Evolutionary conservation across 2,888 invertebrate species (phyloP), one percentile per base, ranked within the genome.

Genomic region (Hololepta plana): DNA sequence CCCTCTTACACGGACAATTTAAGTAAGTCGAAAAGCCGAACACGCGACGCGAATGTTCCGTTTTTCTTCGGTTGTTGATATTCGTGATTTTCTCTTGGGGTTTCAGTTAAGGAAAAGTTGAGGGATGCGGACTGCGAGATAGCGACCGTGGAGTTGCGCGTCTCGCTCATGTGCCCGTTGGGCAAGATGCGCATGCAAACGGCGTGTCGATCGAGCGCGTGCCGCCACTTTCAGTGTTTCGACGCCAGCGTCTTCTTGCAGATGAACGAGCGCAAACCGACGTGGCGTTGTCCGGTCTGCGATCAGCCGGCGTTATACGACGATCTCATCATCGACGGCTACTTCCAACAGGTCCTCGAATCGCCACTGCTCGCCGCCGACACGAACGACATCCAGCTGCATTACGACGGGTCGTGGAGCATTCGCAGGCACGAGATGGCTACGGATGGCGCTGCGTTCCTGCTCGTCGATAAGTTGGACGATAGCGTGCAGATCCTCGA

Each of bases 241-340:
- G 98, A 98, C 59, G 93, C 93, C 0, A 77, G 77, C 10, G 65
- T 88, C 29, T 96, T 81, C 57, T 65, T 96, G 37, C 85, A 87
- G 64, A 96, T 98, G 96, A 96, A 98, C 48, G 98, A 98, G 54
- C 69, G 90, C 35, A 93, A 93, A 46, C 90, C 96, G 2, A 93
- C 93, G 1, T 98, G 98, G 96, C 73, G 79, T 43, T 98, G 98
- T 57, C 96, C 96, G 1, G 93, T 98, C 10, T 98, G 98, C 57
- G 90, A 93, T 55, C 81, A 85, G 38, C 66, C 81, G 0, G 85
- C 90, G 22, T 64, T 84, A 2, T 98, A 88, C 47, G 84, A 88
- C 46, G 77, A 79, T 45, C 64, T 98, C 3, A 80, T 87, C 7
- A 88, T 98, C 35, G 96, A 98, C 49, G 90, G 91, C 81, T 88